Percentiles rank a stretch among this genome's conserved stretches.
Evolutionary conservation across 2,888 invertebrate genomes (phyloP).

Genomic region (Pilophorus perplexus): DNA sequence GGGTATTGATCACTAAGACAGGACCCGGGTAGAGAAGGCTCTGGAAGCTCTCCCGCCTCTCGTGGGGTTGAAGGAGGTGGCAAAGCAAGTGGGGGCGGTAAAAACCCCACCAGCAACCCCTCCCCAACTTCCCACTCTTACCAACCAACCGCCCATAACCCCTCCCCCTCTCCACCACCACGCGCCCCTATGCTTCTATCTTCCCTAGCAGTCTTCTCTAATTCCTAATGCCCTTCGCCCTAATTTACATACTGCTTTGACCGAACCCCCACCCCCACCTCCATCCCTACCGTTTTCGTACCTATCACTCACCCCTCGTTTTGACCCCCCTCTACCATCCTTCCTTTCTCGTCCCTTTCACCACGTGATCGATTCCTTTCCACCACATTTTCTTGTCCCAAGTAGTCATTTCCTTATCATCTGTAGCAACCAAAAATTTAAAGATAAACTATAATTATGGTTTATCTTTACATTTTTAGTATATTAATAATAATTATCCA

Average conservation of each 20-base stretch:
- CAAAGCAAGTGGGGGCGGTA: conserved; percentile 10
- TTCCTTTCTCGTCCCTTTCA: too few species aligned
- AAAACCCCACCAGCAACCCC: not conserved
- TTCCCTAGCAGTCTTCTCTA: conserved; percentile 26
- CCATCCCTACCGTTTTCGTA: conserved; percentile 33
- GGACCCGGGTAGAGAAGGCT: conserved; percentile 13
- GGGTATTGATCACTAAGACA: conserved; percentile 44
- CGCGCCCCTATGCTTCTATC: not conserved
- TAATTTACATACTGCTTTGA: conserved; percentile 35
- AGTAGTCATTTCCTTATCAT: too few species aligned
- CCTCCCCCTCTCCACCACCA: too few species aligned
- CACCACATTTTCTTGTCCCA: not conserved
- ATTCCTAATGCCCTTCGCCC: conserved; percentile 23
- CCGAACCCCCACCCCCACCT: conserved; percentile 33
- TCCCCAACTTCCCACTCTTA: not conserved
- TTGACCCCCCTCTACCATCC: not conserved
- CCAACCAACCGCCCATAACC: not conserved
- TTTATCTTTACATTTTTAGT: too few species aligned
- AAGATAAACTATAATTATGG: too few species aligned
- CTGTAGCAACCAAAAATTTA: too few species aligned
- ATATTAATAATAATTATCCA: too few species aligned
- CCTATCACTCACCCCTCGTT: conserved; percentile 3
- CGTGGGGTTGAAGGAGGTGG: conserved; percentile 15
- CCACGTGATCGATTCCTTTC: not conserved
- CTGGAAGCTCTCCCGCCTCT: conserved; percentile 10